Evolutionary conservation across 2,888 invertebrate species (phyloP), one percentile per base, ranked within the genome.

Genomic region (Shargacucullia verbasci): DNA sequence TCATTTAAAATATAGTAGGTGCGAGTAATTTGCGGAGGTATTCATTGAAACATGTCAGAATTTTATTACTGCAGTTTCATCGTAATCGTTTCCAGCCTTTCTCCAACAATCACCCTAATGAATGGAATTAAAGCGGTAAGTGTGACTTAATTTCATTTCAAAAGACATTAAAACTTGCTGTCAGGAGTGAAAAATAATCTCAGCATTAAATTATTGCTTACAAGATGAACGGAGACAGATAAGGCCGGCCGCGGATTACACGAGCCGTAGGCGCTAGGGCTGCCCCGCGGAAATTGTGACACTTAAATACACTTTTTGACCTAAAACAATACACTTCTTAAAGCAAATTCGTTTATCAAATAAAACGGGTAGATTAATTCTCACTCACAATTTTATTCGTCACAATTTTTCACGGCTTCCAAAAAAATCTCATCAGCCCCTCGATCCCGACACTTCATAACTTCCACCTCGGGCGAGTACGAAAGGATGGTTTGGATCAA

Each of bases 101-200:
- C 59, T 59, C 54, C 69, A 70, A 70, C 64, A 76, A 72, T 74
- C 72, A 60, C 68, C 55, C 68, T 83, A 83, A 81, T 81, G 79
- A 84, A 81, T 75, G 74, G 70, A 79, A 77, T 78, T 72, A 81
- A 81, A 77, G 79, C 83, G 81, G 84, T 82, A 82, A 81, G 77
- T 82, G 80, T 78, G 84, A 85, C 86, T 86, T 88, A 88, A 90
- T 88, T 90, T 85, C 85, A 86, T 90, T 91, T 84, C 88, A 86
- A 89, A 91, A 90, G 90, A 89, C 89, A 90, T 91, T 91, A 89
- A 91, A 90, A 91, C 85, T 90, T 87, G 90, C 90, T 89, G 87
- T 87, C 88, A 86, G 77, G 87, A 91, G 86, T 91, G 90, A 91
- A 91, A 91, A 91, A 91, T 91, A 91, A 90, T 91, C 90, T 89